Base-by-base conservation (phyloP, 2,113 vertebrate species). In the Toxotes chatareus region DNA sequence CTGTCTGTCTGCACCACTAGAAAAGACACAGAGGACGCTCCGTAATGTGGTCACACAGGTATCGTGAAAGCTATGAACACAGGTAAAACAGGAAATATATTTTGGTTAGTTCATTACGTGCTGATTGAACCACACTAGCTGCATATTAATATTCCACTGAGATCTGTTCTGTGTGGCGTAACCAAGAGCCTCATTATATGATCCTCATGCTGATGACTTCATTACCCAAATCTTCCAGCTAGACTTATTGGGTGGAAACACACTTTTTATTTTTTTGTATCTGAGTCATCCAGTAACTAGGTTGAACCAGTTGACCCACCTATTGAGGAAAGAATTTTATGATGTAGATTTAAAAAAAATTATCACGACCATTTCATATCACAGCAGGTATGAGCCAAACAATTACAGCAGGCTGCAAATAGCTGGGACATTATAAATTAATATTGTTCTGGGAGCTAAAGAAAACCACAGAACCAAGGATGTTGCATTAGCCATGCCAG, bases 121-220 rank as follows among this genome's bases (percentile, higher is more conserved):
- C 67, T 79, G 75, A 84, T 62, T 88, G 78, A 84, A 71, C 17
- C 19, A 51, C 76, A 55, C 63, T 0, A 65, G 51, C 53, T 75
- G 79, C 56, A 56, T 70, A 64, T 86, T 87, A 80, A 85, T 71
- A 79, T 76, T 73, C 71, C 80, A 65, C 55, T 82, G 86, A 82
- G 84, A 73, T 79, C 51, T 73, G 68, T 67, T 86, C 64, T 86
- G 73, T 88, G 71, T 84, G 72, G 75, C 17, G n/a, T 63, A 68
- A 89, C 80, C 69, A 71, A 72, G 81, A 86, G 84, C 73, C 73
- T 88, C 82, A 82, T 91, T 89, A 84, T 79, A 68, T 42, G 31
- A 83, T 86, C 42, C 66, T 84, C 69, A 51, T 78, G 73, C 65
- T 88, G 75, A 90, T 73, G 79, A 79, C 73, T 92, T 89, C 84